These are phyloP conservation scores for Ophioninae sp. DNA, from an alignment of 2,888 invertebrate species.

Conservation along the genomic window DNA sequence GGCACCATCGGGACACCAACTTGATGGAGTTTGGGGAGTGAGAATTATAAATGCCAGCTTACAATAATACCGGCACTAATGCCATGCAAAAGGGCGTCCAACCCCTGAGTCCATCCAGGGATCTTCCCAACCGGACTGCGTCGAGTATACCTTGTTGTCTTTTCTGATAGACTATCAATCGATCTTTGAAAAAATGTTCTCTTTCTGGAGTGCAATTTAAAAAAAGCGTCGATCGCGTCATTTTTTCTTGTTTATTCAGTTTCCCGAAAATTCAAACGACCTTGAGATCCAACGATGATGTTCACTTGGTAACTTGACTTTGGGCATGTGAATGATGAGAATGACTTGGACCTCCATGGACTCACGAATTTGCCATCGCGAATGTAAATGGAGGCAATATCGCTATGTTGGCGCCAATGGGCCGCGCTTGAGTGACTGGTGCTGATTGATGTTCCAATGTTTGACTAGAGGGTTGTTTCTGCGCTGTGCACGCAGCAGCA, in stretches of 20 bases:
- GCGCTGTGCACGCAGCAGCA: slow-evolving; percentile 71
- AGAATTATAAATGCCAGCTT: slow-evolving; percentile 77
- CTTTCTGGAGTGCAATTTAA: background rate
- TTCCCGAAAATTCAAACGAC: background rate
- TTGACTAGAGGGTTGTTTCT: slow-evolving; percentile 81
- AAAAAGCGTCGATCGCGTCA: background rate
- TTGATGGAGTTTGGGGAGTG: slow-evolving; percentile 61
- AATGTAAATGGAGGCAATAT: slow-evolving; percentile 78
- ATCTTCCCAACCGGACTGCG: slow-evolving; percentile 37
- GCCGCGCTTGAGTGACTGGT: slow-evolving; percentile 79
- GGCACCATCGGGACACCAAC: slow-evolving; percentile 33
- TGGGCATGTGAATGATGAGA: slow-evolving; percentile 12
- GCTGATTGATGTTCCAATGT: slow-evolving; percentile 81
- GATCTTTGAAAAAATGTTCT: background rate
- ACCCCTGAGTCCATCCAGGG: slow-evolving; percentile 34
- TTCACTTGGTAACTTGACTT: background rate
- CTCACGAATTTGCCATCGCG: slow-evolving; percentile 52
- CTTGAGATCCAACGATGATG: slow-evolving; percentile 2
- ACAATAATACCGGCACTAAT: slow-evolving; percentile 78
- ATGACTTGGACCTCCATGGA: background rate
- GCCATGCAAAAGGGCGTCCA: slow-evolving; percentile 73
- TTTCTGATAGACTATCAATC: slow-evolving; percentile 45
- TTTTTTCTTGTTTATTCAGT: background rate
- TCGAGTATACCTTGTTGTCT: slow-evolving; percentile 59
- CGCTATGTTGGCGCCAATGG: slow-evolving; percentile 78